Base-by-base conservation (phyloP, 2,797 vertebrate genomes). In the Acrocephalus scirpaceus region DNA sequence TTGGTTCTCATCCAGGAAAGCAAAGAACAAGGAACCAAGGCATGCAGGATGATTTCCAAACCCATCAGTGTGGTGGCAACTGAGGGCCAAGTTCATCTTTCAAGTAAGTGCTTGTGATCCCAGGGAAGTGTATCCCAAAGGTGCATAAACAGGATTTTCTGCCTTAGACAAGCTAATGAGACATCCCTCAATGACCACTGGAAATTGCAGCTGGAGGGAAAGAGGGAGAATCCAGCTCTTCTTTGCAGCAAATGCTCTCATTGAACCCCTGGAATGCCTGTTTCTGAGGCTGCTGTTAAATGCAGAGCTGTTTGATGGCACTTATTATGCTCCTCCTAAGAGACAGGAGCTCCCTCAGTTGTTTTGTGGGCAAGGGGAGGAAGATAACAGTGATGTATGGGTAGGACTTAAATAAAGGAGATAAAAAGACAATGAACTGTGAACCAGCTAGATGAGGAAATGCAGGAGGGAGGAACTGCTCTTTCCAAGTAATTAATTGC, bases 401-500 rank as follows among this genome's bases (percentile, higher is more conserved):
- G 53, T 64, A 50, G 45, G 69, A 34, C 50, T 80, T 36, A 61
- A 34, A 47, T 32, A 50, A 51, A 74, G 40, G 22, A 60, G 23
- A 16, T 38, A 50, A 30, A 79, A 32, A 75, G 51, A 66, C 47
- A 67, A 51, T 9, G 36, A 86, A 67, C 51, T 83, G 54, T 89
- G 84, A 91, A 82, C 10, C 42, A 85, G 30, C 23, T 34, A 77
- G 51, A 71, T 54, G 65, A 93, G 54, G 27, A 95, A 93, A 92
- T 40, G 20, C 34, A 86, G 50, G 61, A 77, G 30, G 36, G 54
- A 86, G 44, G 69, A 92, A 51, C 20, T 51, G 53, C 45, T 77
- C 48, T 80, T 93, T 81, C 58, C 66, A 91, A 91, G 69, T 92
- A 92, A 94, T 84, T 90, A 92, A 93, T 83, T 78, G 25, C 53